phyloP scores from a whole-genome alignment of 1,140 invertebrate genomes.

The Atta colombica region DNA sequence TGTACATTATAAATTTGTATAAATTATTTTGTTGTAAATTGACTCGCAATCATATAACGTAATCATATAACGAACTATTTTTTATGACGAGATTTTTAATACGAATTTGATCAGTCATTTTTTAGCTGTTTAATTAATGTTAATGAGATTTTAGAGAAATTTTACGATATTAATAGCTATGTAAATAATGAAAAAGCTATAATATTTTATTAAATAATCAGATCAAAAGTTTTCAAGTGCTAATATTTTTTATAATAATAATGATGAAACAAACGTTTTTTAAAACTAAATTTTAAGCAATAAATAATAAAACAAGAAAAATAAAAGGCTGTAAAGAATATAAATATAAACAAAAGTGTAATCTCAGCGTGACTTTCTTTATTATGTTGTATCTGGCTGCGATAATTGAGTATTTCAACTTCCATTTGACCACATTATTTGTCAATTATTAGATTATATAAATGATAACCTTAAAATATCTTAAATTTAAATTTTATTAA shows the following conservation, averaged over 20 bases:
- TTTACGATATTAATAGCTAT: not conserved
- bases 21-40: not conserved
- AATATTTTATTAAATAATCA: not conserved
- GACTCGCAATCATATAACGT: not conserved
- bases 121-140: not conserved
- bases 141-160: not conserved
- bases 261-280: not conserved
- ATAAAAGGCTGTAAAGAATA: no score
- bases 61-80: not conserved
- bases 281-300: constrained; percentile 7
- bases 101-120: not conserved
- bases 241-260: not conserved
- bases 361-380: no score
- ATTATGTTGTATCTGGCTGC: no score
- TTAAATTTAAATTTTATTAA: no score
- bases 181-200: not conserved
- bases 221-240: not conserved
- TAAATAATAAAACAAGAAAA: no score
- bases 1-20: not conserved
- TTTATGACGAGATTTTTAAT: constrained; percentile 3
- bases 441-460: no score
- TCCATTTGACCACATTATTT: no score
- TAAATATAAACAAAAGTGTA: no score
- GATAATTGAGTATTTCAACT: no score
- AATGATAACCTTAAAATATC: no score